These are phyloP conservation scores for Drosophila sp. DNA, from an alignment of 1,140 invertebrate genomes.

Conservation along the genomic window DNA sequence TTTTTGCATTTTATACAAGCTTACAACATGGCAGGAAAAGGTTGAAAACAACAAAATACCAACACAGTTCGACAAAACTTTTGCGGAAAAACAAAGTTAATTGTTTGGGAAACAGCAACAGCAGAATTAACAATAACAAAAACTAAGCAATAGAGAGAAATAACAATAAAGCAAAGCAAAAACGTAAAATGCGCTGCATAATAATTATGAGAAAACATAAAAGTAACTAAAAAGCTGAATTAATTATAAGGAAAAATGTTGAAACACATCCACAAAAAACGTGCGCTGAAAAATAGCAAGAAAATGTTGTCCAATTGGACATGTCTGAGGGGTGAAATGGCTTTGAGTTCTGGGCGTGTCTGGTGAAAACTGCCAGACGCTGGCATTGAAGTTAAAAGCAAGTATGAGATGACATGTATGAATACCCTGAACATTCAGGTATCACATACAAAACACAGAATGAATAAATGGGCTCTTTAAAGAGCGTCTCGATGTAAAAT, in stretches of 20 bases:
- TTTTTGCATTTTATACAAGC: constrained; percentile 30
- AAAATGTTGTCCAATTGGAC: constrained; percentile 21
- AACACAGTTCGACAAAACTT: constrained; percentile 34
- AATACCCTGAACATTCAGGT: neutral
- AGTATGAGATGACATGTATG: constrained; percentile 3
- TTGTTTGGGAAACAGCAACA: constrained; percentile 53
- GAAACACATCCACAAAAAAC: constrained; percentile 53
- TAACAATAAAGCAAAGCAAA: constrained; percentile 38
- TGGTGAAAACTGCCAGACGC: constrained; percentile 21
- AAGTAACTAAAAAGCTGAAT: constrained; percentile 59
- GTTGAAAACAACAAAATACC: constrained; percentile 15
- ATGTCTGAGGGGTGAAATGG: neutral
- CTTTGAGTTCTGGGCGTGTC: constrained; percentile 15
- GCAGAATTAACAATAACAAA: constrained; percentile 5
- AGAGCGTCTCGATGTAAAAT: no score
- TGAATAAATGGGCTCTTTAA: no score
- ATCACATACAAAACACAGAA: no score
- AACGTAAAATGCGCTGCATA: constrained; percentile 60
- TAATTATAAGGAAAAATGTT: constrained; percentile 63
- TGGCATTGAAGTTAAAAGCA: constrained; percentile 5
- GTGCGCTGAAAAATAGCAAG: constrained; percentile 29
- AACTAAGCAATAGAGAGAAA: constrained; percentile 28
- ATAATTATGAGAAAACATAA: constrained; percentile 76
- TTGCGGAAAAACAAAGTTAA: constrained; percentile 68
- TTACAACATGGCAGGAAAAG: neutral